Percentiles rank a stretch among this genome's conserved stretches.
Conservation (phyloP, 2,113 vertebrate genomes). For the Numida meleagris region DNA sequence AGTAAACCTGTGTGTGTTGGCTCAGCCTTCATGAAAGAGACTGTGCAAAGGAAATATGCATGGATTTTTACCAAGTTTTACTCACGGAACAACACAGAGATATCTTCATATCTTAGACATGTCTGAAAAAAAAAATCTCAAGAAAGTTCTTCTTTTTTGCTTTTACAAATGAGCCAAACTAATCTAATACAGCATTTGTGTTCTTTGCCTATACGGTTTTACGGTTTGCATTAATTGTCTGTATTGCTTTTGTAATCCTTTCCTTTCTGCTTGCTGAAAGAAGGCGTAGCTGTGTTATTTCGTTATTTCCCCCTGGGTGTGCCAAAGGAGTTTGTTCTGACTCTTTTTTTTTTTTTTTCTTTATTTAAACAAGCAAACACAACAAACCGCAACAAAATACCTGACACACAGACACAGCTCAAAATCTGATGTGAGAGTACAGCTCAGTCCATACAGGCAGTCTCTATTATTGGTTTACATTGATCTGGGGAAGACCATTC, state of each 20-base stretch:
- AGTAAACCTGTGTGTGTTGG: background rate
- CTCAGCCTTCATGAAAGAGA: background rate
- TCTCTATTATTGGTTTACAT: background rate
- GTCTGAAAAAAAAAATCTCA: no score
- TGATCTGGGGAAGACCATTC: background rate
- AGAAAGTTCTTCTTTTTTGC: background rate
- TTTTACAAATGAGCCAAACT: background rate
- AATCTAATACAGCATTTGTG: background rate
- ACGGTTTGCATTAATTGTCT: accelerated
- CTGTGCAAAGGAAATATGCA: background rate
- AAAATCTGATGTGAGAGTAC: background rate
- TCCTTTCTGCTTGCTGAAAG: background rate
- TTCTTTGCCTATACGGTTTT: background rate
- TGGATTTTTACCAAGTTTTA: background rate
- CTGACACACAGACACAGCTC: background rate
- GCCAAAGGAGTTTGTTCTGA: background rate
- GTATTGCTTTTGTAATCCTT: background rate
- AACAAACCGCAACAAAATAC: background rate
- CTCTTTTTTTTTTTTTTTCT: background rate
- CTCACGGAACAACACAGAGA: background rate
- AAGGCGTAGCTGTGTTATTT: background rate
- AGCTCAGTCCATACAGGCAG: accelerated
- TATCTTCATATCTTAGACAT: background rate
- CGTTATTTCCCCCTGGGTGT: background rate
- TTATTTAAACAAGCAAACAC: no score